Conservation (phyloP, 2,797 vertebrate genomes). For the Enteromius anoplus region DNA sequence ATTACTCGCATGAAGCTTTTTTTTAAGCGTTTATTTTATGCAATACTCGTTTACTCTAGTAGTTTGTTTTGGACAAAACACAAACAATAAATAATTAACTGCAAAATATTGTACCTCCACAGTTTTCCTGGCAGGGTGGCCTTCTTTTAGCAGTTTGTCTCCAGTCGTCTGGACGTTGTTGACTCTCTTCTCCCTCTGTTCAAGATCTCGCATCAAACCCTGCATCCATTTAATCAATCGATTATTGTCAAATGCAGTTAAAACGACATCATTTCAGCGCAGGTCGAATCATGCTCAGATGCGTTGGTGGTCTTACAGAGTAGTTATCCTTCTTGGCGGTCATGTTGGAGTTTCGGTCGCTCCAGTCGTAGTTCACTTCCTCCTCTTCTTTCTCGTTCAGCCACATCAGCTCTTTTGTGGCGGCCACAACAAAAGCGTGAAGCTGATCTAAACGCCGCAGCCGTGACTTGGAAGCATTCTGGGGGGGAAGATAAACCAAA, state of each 20-base stretch:
- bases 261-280: background rate
- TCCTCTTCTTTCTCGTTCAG: conserved; percentile 93
- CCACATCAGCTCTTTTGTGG: conserved; percentile 96
- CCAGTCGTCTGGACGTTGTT: conserved; percentile 83
- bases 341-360: conserved; percentile 89
- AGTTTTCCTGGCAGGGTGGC: conserved; percentile 83
- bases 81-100: background rate
- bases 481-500: conserved; percentile 1
- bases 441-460: conserved; percentile 85
- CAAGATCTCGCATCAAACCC: conserved; percentile 92
- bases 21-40: background rate
- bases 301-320: conserved; percentile 76
- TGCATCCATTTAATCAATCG: conserved; percentile 55
- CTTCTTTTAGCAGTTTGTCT: conserved; percentile 86
- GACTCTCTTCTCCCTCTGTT: conserved; percentile 86
- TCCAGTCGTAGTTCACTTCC: conserved; percentile 94
- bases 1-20: background rate
- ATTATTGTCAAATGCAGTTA: background rate
- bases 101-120: conserved; percentile 78
- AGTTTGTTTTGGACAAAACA: background rate
- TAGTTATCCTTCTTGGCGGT: conserved; percentile 90
- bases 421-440: conserved; percentile 82
- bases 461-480: conserved; percentile 86
- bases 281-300: background rate
- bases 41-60: background rate